Percentiles rank a stretch among this genome's conserved stretches.
phyloP scores from a whole-genome alignment of 2,113 vertebrate genomes.

The Heterocephalus glaber region DNA sequence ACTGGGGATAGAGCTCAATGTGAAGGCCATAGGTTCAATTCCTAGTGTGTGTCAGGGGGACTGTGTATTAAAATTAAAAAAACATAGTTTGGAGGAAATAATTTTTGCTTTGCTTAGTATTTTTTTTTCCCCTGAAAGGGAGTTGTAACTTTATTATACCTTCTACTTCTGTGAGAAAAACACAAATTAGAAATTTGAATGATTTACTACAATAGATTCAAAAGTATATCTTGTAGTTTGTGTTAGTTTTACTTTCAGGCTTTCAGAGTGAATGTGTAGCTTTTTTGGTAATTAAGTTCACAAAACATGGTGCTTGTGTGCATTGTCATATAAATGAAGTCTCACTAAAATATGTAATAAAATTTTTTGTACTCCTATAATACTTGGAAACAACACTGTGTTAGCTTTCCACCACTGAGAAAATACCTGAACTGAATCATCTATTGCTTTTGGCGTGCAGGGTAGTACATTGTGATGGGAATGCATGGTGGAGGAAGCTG shows the following conservation, averaged over 20 bases:
- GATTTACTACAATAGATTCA: conserved; percentile 43
- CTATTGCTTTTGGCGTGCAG: background rate
- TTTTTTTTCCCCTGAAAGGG: background rate
- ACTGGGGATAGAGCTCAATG: too few species aligned
- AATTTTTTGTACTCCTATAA: background rate
- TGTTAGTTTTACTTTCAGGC: background rate
- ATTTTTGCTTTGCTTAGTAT: conserved; percentile 9
- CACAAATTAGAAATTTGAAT: conserved; percentile 6
- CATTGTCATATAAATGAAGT: background rate
- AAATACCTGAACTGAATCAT: background rate
- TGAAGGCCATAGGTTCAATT: too few species aligned
- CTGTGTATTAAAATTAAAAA: background rate
- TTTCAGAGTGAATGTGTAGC: background rate
- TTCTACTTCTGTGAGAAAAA: conserved; percentile 21
- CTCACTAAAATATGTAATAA: conserved; percentile 7
- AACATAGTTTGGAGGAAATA: background rate
- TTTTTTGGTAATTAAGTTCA: background rate
- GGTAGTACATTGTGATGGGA: too few species aligned
- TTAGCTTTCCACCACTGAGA: background rate
- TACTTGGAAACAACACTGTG: background rate
- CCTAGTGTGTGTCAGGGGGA: background rate
- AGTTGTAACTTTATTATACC: background rate
- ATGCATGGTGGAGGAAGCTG: too few species aligned
- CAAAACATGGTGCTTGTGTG: background rate
- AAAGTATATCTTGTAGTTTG: background rate